Conservation (phyloP, 1,140 invertebrate genomes). For the Drosophila bipectinata region DNA sequence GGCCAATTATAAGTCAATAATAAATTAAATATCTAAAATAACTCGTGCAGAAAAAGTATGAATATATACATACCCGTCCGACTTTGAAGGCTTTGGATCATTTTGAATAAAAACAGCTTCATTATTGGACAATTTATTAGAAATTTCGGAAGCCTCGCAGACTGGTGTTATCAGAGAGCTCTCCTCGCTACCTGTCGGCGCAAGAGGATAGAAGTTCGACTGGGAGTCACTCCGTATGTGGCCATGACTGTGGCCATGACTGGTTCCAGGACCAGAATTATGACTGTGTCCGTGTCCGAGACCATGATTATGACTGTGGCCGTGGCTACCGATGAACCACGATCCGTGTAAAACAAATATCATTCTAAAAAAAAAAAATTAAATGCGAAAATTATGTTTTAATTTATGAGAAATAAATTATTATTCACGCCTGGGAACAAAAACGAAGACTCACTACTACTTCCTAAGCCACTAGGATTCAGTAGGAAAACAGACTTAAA, state of each 20-base stretch:
- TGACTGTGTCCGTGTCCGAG: slow-evolving; percentile 46
- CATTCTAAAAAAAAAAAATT: slow-evolving; percentile 85
- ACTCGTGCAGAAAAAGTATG: too few species aligned
- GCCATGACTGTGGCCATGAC: slow-evolving; percentile 33
- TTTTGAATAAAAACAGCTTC: slow-evolving; percentile 54
- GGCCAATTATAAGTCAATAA: slow-evolving; percentile 1
- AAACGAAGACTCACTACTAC: too few species aligned
- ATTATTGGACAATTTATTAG: slow-evolving; percentile 21
- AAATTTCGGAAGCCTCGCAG: slow-evolving; percentile 3
- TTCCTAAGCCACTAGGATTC: too few species aligned
- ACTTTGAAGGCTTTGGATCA: slow-evolving; percentile 46
- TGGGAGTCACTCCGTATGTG: slow-evolving; percentile 29
- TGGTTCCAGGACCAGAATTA: slow-evolving; percentile 31
- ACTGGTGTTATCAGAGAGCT: slow-evolving; percentile 11
- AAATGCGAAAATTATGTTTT: not conserved
- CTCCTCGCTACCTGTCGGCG: slow-evolving; percentile 4
- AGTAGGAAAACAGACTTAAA: too few species aligned
- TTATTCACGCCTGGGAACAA: too few species aligned
- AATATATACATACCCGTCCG: slow-evolving; percentile 18
- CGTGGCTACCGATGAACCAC: slow-evolving; percentile 81
- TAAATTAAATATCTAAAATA: slow-evolving; percentile 16
- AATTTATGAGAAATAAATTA: too few species aligned
- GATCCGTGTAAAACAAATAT: slow-evolving; percentile 89
- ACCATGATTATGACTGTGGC: slow-evolving; percentile 33
- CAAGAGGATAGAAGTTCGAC: not conserved